Conservation (phyloP, 1,140 invertebrate genomes). For the Hypsibius dujardini region DNA sequence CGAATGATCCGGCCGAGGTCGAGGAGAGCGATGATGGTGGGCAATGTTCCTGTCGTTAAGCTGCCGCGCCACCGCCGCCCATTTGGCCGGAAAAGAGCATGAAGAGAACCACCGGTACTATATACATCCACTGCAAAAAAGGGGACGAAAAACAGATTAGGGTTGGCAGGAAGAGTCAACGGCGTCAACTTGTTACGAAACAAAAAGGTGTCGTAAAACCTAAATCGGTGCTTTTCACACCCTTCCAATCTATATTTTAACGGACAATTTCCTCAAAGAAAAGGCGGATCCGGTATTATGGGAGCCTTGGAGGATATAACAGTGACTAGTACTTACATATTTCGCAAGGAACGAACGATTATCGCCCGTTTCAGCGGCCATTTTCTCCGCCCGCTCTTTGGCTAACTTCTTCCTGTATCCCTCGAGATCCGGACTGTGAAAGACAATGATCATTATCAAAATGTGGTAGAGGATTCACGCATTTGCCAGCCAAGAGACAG, state of each 20-base stretch:
- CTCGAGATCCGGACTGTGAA: constrained; percentile 65
- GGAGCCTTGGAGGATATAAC: constrained; percentile 21
- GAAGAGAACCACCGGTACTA: constrained; percentile 65
- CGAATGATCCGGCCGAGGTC: too few relatives aligned
- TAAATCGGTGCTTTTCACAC: too few relatives aligned
- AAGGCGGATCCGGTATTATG: constrained; percentile 17
- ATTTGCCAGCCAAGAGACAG: too few relatives aligned
- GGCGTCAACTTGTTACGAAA: background rate
- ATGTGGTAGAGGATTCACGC: too few relatives aligned
- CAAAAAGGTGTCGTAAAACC: too few relatives aligned
- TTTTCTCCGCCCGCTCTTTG: constrained; percentile 65
- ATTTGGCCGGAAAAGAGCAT: constrained; percentile 52
- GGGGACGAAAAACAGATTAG: constrained; percentile 21
- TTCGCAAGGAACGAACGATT: constrained; percentile 83
- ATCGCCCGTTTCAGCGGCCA: constrained; percentile 71
- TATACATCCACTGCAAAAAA: constrained; percentile 78
- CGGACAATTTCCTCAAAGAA: constrained; percentile 16
- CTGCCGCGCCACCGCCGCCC: constrained; percentile 8
- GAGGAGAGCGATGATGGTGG: too few relatives aligned
- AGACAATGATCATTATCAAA: too few relatives aligned
- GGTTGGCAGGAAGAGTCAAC: background rate
- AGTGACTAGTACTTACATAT: constrained; percentile 57
- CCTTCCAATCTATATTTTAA: background rate
- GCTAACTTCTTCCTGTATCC: constrained; percentile 78
- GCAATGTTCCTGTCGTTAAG: too few relatives aligned